Percentiles rank a stretch among this genome's conserved stretches.
Conservation (phyloP, 1,140 invertebrate genomes). For the Aplysia californica region DNA sequence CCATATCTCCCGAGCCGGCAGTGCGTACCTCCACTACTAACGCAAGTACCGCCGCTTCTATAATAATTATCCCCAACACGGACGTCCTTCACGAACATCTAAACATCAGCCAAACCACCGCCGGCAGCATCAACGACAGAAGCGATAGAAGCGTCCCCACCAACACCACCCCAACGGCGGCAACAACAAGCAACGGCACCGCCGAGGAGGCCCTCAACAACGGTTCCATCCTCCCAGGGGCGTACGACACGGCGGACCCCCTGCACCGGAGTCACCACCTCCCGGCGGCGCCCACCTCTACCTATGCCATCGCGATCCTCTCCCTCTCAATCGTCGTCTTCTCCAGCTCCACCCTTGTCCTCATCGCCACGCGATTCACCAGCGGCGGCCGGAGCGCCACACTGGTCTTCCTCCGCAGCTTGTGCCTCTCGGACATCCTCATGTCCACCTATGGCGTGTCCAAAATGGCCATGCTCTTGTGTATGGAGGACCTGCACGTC, state of each 20-base stretch:
- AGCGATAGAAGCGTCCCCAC: background rate
- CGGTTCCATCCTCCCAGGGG: too few species aligned
- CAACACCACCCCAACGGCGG: background rate
- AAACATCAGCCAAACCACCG: background rate
- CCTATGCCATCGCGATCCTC: slow-evolving; percentile 18
- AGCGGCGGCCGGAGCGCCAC: slow-evolving; percentile 48
- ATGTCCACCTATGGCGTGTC: slow-evolving; percentile 50
- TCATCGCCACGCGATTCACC: slow-evolving; percentile 46
- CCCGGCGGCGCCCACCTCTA: background rate
- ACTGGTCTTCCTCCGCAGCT: slow-evolving; percentile 52
- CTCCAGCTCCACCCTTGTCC: slow-evolving; percentile 31
- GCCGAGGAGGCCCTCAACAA: too few species aligned
- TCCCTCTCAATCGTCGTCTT: slow-evolving; percentile 33
- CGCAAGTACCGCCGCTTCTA: too few species aligned
- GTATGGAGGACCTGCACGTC: slow-evolving; percentile 32
- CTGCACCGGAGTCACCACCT: background rate
- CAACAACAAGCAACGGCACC: background rate
- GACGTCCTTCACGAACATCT: background rate
- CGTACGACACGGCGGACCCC: too few species aligned
- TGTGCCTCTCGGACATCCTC: slow-evolving; percentile 50
- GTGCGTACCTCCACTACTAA: too few species aligned
- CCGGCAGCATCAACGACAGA: background rate
- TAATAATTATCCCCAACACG: too few species aligned
- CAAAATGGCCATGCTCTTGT: slow-evolving; percentile 46
- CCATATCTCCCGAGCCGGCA: too few species aligned